Base-by-base conservation (phyloP, 1,140 invertebrate genomes). In the Bombyx mandarina region DNA sequence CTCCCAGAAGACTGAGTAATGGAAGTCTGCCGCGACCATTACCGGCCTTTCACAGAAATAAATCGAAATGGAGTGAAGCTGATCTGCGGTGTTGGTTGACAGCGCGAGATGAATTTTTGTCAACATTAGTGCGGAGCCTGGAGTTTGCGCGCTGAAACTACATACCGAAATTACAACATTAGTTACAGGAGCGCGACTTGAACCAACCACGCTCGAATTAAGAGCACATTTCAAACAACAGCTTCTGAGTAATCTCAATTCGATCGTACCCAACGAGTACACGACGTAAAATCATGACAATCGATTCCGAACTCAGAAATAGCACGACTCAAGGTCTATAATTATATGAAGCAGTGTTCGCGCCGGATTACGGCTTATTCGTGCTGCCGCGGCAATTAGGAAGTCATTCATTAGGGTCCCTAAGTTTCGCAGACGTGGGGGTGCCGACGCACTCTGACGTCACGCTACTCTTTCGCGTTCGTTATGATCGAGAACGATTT, bases 401-500 rank as follows among this genome's bases (percentile, higher is more conserved):
- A 85, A 86, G 83, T 86, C 76, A 77, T 82, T 86, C 83, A 86
- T 86, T 86, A 86, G 74, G 81, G 76, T 86, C 83, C 83, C 83
- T 86, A 86, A 84, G 83, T 86, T 86, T 83, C 71, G 83, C 81
- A 86, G 83, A 86, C 83, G 80, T 76, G 77, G 79, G 83, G 83
- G 83, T 86, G 81, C 83, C 81, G 66, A 61, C 71, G 67, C 71
- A 62, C 62, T 64, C 46, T 80, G 74, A 83, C 82, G 81, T 82
- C 79, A 82, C 69, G 64, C 61, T 59, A 65, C 65, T 79, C 77
- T 77, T 79, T 75, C 62, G 68, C 69, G 50, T 18, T 22, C 50
- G 50, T 35, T 51, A 26, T 43, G n/a, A 48, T 46, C 47, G 52
- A 54, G 26, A 43, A 63, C 53, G 12, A 26, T 57, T 35, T 35